These are phyloP conservation scores for Helicoverpa assulta DNA, from an alignment of 2,888 invertebrate genomes.

Conservation along the genomic window DNA sequence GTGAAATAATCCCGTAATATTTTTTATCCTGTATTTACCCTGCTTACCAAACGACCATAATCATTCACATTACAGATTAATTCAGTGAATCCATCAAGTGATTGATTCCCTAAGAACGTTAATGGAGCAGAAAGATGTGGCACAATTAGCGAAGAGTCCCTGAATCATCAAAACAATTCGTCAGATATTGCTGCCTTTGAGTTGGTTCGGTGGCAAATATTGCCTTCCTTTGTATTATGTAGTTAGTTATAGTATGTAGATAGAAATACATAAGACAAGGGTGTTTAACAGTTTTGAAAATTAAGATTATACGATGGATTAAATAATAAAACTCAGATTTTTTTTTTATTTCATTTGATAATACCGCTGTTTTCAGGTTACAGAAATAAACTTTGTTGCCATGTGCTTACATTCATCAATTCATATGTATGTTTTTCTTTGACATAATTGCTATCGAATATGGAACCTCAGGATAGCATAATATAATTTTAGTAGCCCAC, in stretches of 20 bases:
- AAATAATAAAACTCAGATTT: too few relatives aligned
- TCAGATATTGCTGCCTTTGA: constrained; percentile 39
- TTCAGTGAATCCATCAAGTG: constrained; percentile 57
- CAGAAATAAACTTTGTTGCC: too few relatives aligned
- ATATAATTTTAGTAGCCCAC: neutral
- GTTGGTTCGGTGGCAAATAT: constrained; percentile 23
- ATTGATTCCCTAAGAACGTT: constrained; percentile 59
- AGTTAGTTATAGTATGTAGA: too few relatives aligned
- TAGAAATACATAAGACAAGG: too few relatives aligned
- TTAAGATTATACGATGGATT: too few relatives aligned
- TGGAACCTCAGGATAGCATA: too few relatives aligned
- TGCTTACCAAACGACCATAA: constrained; percentile 53
- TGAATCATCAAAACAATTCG: constrained; percentile 57
- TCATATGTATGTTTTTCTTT: too few relatives aligned
- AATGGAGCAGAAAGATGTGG: constrained; percentile 55
- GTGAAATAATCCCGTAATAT: constrained; percentile 7
- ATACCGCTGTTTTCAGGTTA: too few relatives aligned
- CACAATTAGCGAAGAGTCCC: constrained; percentile 49
- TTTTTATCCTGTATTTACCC: constrained; percentile 13
- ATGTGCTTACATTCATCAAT: too few relatives aligned
- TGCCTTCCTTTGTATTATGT: constrained; percentile 14
- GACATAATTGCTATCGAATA: too few relatives aligned
- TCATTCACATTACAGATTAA: constrained; percentile 54
- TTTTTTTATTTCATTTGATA: too few relatives aligned
- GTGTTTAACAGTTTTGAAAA: too few relatives aligned